Base-by-base conservation (phyloP, 2,888 invertebrate species). In the Diabrotica balteata region DNA sequence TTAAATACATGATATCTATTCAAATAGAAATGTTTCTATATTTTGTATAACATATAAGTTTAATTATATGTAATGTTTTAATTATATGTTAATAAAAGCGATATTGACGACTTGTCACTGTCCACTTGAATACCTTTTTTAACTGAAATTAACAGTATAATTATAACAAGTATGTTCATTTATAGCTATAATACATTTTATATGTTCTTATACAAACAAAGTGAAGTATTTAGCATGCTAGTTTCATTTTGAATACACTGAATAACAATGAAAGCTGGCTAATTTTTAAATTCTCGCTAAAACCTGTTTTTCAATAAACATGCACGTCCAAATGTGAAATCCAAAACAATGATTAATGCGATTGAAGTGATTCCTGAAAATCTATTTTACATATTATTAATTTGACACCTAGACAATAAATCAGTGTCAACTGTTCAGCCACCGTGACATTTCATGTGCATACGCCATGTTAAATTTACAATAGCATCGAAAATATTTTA, bases 341-440 rank as follows among this genome's bases (percentile, higher is more conserved):
- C 45, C 64, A 9, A 52, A 58, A 52, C 58, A 58, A 57, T 64
- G 58, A 64, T 64, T 64, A 64, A 58, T 64, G 64, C 45, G 58
- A 58, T 58, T 59, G 52, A 45, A 58, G 52, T 64, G 59, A 64
- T 64, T 64, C 58, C 64, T 59, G 58, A 46, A 64, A 58, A 63
- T 67, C 59, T 54, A 67, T 63, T 62, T 57, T 55, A 55, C 45
- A 63, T 59, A 67, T 59, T 67, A 63, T 69, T 66, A 69, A 60
- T 66, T 63, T 67, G 66, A 69, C 60, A 63, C 66, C 45, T 61
- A 61, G 66, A 60, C 55, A 52, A 69, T 69, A 63, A 61, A 69
- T 69, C 60, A 53, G 53, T 63, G 67, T 67, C 70, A 68, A 63
- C 50, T 60, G 57, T 66, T 67, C 63, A 68, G 65, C 50, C 54